Conservation (phyloP, 2,113 vertebrate genomes). For the Odobenus rosmarus region DNA sequence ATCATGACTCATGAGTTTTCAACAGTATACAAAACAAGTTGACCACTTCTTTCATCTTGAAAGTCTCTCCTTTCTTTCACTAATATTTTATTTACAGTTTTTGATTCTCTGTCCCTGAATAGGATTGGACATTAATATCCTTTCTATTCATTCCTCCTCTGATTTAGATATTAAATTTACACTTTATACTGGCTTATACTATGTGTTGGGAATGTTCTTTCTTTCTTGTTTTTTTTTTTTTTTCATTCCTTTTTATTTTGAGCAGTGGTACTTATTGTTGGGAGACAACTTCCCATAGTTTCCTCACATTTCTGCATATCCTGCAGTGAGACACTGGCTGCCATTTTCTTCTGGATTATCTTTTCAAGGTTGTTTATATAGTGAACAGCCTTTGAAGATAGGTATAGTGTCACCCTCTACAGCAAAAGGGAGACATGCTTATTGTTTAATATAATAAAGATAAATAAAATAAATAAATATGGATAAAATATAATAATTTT, state of each 20-base stretch:
- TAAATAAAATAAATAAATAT: neutral
- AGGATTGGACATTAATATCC: neutral
- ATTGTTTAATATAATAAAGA: neutral
- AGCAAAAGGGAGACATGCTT: neutral
- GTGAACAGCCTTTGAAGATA: neutral
- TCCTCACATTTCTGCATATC: neutral
- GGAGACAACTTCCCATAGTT: neutral
- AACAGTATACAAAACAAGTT: neutral
- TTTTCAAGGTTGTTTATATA: neutral
- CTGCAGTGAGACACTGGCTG: neutral
- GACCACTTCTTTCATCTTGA: neutral
- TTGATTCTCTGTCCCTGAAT: neutral
- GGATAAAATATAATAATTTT: neutral
- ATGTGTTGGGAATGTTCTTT: neutral
- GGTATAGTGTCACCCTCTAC: neutral
- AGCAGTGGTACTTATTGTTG: neutral
- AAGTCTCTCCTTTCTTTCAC: neutral
- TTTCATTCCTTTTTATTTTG: neutral
- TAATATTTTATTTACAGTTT: conserved; percentile 10
- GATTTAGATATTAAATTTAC: neutral
- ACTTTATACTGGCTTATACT: neutral
- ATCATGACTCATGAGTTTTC: neutral
- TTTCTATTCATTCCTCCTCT: neutral
- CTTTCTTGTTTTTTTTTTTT: neutral
- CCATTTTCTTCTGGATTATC: neutral